Evolutionary conservation across 2,797 vertebrate genomes (phyloP), one percentile per base, ranked within the genome.

Genomic region (Lepus townsendii): DNA sequence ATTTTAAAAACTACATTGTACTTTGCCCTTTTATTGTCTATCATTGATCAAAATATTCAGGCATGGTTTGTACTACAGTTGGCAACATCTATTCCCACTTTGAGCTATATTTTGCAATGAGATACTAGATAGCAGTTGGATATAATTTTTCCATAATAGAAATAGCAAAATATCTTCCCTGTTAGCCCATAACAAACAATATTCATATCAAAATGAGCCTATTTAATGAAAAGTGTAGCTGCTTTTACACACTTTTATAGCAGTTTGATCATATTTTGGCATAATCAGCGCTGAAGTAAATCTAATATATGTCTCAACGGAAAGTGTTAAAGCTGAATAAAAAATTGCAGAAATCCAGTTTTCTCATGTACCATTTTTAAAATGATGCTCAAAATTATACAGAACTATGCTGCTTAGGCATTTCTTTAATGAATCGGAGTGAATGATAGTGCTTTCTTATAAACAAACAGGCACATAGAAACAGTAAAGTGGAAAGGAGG

Each of bases 381-480:
- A 98, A 97, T 20, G 97, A 97, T 95, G 69, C 42, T 97, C 96
- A 98, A 97, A 98, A 98, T 97, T 97, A 98, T 97, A 97, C 94
- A 97, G 96, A 98, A 97, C 95, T 97, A 71, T 97, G 97, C 88
- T 98, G 96, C 95, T 98, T 98, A 97, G 97, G 97, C 96, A 98
- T 92, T 97, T 97, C 96, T 97, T 98, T 98, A 98, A 98, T 98
- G 98, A 98, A 98, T 96, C 32, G 62, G 95, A 90, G 92, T 98
- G 98, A 98, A 95, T 97, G 96, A 98, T 98, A 96, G 97, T 80
- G 95, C 97, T 98, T 98, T 98, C 97, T 96, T 97, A 96, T 97
- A 98, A 98, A 98, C 97, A 98, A 98, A 98, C 93, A 98, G 91
- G 95, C 97, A 95, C 97, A 97, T 4, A 98, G 96, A 98, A 98